These are phyloP conservation scores for Parapsyche elsis DNA, from an alignment of 1,140 invertebrate species.

Conservation along the genomic window DNA sequence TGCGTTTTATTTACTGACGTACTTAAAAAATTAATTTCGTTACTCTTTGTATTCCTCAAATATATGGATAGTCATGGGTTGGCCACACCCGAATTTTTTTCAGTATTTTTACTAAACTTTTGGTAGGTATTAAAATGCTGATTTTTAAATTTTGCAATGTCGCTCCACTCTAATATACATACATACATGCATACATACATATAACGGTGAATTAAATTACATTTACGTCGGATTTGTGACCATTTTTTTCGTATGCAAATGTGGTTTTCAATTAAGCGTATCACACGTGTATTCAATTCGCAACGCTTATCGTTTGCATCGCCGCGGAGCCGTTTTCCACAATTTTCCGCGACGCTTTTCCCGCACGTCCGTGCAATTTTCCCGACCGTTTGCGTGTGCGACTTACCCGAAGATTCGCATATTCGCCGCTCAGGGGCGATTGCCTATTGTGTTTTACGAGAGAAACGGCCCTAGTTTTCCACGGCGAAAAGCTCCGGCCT, in stretches of 20 bases:
- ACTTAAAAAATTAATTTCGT: too few relatives aligned
- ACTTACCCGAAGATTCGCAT: slow-evolving; percentile 10
- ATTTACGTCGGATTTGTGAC: not conserved
- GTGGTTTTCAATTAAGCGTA: not conserved
- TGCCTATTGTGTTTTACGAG: slow-evolving; percentile 27
- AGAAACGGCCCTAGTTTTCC: not conserved
- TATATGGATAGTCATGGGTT: too few relatives aligned
- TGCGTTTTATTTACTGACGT: too few relatives aligned
- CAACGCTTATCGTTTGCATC: not conserved
- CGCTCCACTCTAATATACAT: too few relatives aligned
- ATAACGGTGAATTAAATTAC: too few relatives aligned
- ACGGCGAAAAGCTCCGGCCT: not conserved
- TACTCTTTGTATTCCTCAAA: too few relatives aligned
- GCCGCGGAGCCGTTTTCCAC: not conserved
- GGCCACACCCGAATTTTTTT: too few relatives aligned
- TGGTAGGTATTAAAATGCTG: too few relatives aligned
- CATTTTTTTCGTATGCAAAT: not conserved
- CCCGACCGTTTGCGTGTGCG: slow-evolving; percentile 22
- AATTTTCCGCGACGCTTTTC: not conserved
- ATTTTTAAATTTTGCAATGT: too few relatives aligned
- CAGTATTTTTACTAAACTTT: too few relatives aligned
- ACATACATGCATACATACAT: too few relatives aligned
- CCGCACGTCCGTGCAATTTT: not conserved
- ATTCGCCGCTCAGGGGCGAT: slow-evolving; percentile 18
- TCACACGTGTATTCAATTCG: not conserved